Percentiles rank a stretch among this genome's conserved stretches.
phyloP scores from a whole-genome alignment of 30 jellyfish, hydroid and myxozoan species.

The Catostylus mosaicus region DNA sequence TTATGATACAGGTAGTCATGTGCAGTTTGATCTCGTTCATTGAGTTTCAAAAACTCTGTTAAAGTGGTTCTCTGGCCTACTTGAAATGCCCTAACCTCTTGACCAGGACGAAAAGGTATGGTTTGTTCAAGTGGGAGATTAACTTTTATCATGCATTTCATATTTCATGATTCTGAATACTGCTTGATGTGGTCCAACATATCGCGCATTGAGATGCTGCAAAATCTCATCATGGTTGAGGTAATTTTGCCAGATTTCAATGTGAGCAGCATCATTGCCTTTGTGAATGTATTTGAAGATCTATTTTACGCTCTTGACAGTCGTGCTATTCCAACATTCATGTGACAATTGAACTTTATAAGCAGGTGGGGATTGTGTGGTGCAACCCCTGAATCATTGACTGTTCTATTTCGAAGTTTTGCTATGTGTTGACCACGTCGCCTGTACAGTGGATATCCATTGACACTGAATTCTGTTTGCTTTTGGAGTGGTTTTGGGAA shows the following conservation, averaged over 20 bases:
- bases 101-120: slow-evolving; percentile 54
- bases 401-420: not conserved
- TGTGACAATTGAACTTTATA: too few relatives aligned
- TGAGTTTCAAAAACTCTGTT: slow-evolving; percentile 60
- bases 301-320: too few relatives aligned
- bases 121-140: slow-evolving; percentile 62
- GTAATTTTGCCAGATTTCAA: slow-evolving; percentile 37
- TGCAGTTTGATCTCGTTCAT: slow-evolving; percentile 46
- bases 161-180: slow-evolving; percentile 28
- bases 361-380: too few relatives aligned
- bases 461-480: slow-evolving; percentile 48
- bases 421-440: slow-evolving; percentile 54
- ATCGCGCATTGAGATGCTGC: slow-evolving; percentile 42
- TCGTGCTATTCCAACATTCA: too few relatives aligned
- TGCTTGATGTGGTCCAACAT: slow-evolving; percentile 73
- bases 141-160: slow-evolving; percentile 66
- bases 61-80: slow-evolving; percentile 24
- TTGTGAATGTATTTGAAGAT: too few relatives aligned
- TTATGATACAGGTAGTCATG: slow-evolving; percentile 56
- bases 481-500: slow-evolving; percentile 38
- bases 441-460: slow-evolving; percentile 81
- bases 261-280: too few relatives aligned
- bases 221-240: slow-evolving; percentile 73
- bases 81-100: slow-evolving; percentile 48
- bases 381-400: not conserved